Evolutionary conservation across 2,113 vertebrate species (phyloP).

Genomic region (Nothoprocta pentlandii): DNA sequence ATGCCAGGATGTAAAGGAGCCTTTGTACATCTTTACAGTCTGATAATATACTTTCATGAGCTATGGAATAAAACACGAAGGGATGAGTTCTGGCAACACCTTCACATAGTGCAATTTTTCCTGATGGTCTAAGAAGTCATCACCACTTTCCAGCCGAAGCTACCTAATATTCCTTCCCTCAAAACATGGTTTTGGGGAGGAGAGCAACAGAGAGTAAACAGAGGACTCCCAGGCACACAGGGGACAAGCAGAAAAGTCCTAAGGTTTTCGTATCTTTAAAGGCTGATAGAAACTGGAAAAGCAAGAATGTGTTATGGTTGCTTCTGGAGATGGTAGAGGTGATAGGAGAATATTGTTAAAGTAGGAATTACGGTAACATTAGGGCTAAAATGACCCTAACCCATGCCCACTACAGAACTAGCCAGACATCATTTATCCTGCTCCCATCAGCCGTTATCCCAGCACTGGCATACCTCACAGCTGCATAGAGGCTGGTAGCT

Average conservation of each 20-base stretch:
- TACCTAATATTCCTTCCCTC: too few relatives aligned
- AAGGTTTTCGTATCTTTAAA: neutral
- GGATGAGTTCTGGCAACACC: neutral
- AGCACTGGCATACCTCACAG: too few relatives aligned
- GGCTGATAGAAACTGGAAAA: neutral
- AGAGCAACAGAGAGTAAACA: neutral
- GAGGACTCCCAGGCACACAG: neutral
- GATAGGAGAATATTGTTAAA: neutral
- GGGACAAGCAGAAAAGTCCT: neutral
- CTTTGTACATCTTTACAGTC: neutral
- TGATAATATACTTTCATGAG: neutral
- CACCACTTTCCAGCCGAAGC: too few relatives aligned
- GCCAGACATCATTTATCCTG: neutral
- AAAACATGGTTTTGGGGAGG: too few relatives aligned
- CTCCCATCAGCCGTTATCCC: fast-evolving
- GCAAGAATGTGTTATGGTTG: neutral
- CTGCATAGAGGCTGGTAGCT: neutral
- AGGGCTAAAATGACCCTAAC: neutral
- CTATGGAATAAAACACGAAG: neutral
- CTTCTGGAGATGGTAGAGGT: neutral
- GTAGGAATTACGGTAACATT: neutral
- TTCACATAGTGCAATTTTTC: neutral
- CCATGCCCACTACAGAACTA: neutral
- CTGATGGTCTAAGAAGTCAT: neutral
- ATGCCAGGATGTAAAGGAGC: neutral